phyloP scores from a whole-genome alignment of 2,797 vertebrate genomes.

The Accipiter badius region DNA sequence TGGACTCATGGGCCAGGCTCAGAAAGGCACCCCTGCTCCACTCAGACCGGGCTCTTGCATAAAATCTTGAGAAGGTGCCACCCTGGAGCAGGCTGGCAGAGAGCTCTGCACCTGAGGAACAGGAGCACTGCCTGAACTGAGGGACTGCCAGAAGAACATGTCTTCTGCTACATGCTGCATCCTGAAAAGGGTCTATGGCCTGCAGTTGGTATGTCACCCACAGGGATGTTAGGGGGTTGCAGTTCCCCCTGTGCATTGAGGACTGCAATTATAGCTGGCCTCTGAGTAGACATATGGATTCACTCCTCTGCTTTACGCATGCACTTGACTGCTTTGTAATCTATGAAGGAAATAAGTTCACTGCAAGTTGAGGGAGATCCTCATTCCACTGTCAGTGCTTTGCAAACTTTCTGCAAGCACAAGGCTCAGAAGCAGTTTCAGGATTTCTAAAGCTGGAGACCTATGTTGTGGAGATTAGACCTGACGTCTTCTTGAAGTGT shows the following conservation, averaged over 20 bases:
- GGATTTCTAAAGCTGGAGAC: neutral
- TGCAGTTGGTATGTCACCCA: accelerated
- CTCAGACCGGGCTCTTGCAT: accelerated
- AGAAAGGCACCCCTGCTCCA: neutral
- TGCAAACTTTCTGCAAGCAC: neutral
- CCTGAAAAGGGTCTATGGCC: neutral
- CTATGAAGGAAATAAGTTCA: neutral
- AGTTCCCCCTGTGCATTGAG: neutral
- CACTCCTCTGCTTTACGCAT: neutral
- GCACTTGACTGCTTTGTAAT: neutral
- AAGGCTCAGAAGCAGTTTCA: neutral
- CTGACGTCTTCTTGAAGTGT: neutral
- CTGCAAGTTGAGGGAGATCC: neutral
- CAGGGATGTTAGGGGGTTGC: neutral
- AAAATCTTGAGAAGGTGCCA: neutral
- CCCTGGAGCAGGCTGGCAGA: neutral
- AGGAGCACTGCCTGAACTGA: neutral
- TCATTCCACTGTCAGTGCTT: neutral
- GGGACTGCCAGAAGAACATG: neutral
- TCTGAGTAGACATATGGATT: neutral
- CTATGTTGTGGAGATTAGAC: neutral
- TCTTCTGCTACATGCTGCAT: no score
- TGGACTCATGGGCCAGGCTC: neutral
- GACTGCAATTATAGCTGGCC: neutral
- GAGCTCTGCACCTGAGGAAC: neutral